Evolutionary conservation across 1,140 invertebrate genomes (phyloP), one percentile per base, ranked within the genome.

Genomic region (Globodera rostochiensis): DNA sequence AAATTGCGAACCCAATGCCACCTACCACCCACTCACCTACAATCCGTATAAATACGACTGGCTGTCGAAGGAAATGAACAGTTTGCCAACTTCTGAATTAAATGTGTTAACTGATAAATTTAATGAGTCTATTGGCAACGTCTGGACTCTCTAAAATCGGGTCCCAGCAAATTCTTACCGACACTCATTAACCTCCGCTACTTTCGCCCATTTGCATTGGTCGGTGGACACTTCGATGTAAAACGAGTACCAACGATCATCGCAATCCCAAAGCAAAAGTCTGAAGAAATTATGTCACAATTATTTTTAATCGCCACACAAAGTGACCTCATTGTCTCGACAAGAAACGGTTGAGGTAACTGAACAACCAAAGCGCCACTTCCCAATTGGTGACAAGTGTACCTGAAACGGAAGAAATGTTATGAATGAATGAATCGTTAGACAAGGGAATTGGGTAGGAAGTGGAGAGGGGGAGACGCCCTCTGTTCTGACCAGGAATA

Each of bases 221-320:
- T 98, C 96, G n/a, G 93, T 92, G 19, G 96, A 98, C 4, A 96
- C 95, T 92, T 98, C 96, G 57, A 98, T 94, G 89, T 95, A 97
- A 90, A 96, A 99, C 82, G 94, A 95, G 91, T 99, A 99, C 84
- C 93, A 94, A 64, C 97, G 92, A 90, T 97, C 95, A 91, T 99
- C 97, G 91, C 95, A 97, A 91, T 99, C 97, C 97, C 97, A 99
- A 74, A 99, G 91, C 69, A 98, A 91, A 87, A 98, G 91, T 87
- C 94, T 94, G 85, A 70, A 86, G 36, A 80, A 19, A 83, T n/a
- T 60, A 66, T 47, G 7, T n/a, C 4, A 67, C 1, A 67, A 73
- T 50, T 45, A 25, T 8, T 50, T 71, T 77, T 57, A 13, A 86
- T 9, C 7, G 50, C 7, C 7, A 9, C 50, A 53, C 7, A 5